Evolutionary conservation across 2,797 vertebrate genomes (phyloP), one percentile per base, ranked within the genome.

Genomic region (Toxotes lorentzi): DNA sequence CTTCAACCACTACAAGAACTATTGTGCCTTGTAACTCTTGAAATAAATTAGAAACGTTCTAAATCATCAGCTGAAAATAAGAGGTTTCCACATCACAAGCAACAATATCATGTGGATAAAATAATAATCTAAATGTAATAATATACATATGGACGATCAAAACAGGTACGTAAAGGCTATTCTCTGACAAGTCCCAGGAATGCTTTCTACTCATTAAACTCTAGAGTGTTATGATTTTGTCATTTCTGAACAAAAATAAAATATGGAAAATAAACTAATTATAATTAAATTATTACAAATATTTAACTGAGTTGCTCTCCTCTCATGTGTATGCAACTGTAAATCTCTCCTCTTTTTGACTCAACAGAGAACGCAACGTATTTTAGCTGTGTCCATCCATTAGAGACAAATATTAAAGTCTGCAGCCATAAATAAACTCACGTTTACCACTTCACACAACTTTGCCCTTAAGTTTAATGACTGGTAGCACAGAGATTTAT

Each of bases 381-480:
- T 7, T 58, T 45, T 41, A 16, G 4, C 5, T 59, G 4, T 32
- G 27, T 50, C 23, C 53, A 62, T 61, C 32, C 73, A 84, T 76
- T 77, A 69, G 24, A 50, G 47, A 72, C 11, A 57, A 76, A 76
- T 70, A 76, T 70, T 40, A 60, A 73, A 76, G 32, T 17, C 40
- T 56, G 63, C 27, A 69, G 34, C 72, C 21, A 70, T 82, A 70
- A 85, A 88, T 85, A 76, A 80, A 86, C 41, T 61, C 23, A 30
- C 41, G 88, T 78, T 79, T 56, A 76, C 4, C 13, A 45, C 77
- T 87, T 71, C 38, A 75, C 70, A 81, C 35, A 81, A 79, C 74
- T 83, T 70, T 87, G 81, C 73, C 63, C 83, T 85, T 83, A 73
- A 71, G 67, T 83, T 90, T 90, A 92, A 93, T 92, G 86, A 89